Conservation (phyloP, 2,797 vertebrate genomes). For the Melanotaenia nigrans region DNA sequence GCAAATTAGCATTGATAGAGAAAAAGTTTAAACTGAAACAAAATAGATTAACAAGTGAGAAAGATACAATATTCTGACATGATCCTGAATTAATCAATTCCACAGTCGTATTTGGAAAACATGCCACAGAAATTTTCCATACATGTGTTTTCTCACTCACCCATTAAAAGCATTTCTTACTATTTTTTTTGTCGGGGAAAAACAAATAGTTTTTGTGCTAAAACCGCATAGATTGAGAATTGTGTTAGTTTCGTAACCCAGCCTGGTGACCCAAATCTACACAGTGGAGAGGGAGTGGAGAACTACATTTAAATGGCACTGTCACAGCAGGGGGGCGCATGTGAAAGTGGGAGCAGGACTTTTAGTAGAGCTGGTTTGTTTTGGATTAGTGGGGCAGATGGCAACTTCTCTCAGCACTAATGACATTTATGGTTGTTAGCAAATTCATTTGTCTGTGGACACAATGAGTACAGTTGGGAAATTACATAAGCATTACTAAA, state of each 20-base stretch:
- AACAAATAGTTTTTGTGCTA: background rate
- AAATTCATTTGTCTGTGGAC: slow-evolving; percentile 43
- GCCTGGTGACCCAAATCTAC: slow-evolving; percentile 45
- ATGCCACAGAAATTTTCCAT: too few species aligned
- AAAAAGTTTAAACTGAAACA: too few species aligned
- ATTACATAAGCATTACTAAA: slow-evolving; percentile 42
- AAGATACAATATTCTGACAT: too few species aligned
- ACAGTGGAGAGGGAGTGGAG: slow-evolving; percentile 11
- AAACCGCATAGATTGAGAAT: background rate
- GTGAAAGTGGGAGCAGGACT: slow-evolving; percentile 39
- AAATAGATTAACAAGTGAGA: too few species aligned
- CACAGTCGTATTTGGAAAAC: too few species aligned
- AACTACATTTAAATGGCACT: slow-evolving; percentile 61
- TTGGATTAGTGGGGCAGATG: slow-evolving; percentile 58
- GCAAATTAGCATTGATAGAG: too few species aligned
- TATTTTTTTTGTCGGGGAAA: too few species aligned
- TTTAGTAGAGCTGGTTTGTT: slow-evolving; percentile 59
- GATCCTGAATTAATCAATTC: too few species aligned
- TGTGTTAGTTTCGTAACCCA: slow-evolving; percentile 46
- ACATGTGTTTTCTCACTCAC: too few species aligned
- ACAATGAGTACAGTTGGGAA: slow-evolving; percentile 22
- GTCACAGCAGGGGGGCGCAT: slow-evolving; percentile 24
- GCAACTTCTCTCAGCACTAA: slow-evolving; percentile 33
- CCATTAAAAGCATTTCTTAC: too few species aligned
- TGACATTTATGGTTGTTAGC: slow-evolving; percentile 42